Conservation (phyloP, 2,113 vertebrate species). For the Collichthys lucidus region DNA sequence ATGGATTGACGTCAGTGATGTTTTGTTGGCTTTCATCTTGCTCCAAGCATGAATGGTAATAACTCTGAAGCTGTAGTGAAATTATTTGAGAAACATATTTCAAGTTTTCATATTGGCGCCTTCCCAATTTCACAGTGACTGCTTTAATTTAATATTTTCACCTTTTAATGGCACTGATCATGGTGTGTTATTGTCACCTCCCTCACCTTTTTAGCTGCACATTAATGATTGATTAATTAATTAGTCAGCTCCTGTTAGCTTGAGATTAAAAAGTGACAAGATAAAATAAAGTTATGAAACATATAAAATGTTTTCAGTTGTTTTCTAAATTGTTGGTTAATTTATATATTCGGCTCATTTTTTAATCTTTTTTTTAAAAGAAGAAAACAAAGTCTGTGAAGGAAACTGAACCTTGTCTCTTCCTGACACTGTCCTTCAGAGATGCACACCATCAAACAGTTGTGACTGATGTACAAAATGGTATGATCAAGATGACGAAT, state of each 20-base stretch:
- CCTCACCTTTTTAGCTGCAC: too few relatives aligned
- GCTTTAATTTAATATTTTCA: too few relatives aligned
- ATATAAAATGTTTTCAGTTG: too few relatives aligned
- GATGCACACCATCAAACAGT: conserved; percentile 23
- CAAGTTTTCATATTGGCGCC: too few relatives aligned
- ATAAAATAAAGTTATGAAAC: not conserved
- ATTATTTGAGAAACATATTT: too few relatives aligned
- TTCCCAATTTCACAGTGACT: too few relatives aligned
- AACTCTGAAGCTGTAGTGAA: too few relatives aligned
- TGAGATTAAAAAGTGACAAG: not conserved
- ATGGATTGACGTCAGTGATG: not conserved
- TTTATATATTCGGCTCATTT: too few relatives aligned
- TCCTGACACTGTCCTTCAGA: conserved; percentile 12
- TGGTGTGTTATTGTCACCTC: too few relatives aligned
- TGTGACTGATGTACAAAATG: conserved; percentile 36
- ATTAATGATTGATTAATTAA: not conserved
- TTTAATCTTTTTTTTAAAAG: not conserved
- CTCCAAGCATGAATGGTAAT: too few relatives aligned
- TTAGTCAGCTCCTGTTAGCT: not conserved
- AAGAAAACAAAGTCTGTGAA: not conserved
- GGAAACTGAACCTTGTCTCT: not conserved
- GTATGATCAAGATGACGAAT: conserved; percentile 44
- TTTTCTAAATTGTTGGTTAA: too few relatives aligned
- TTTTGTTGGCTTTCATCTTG: not conserved
- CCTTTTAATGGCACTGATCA: too few relatives aligned